These are phyloP conservation scores for Globodera ellingtonae DNA, from an alignment of 1,140 invertebrate genomes.

Conservation along the genomic window DNA sequence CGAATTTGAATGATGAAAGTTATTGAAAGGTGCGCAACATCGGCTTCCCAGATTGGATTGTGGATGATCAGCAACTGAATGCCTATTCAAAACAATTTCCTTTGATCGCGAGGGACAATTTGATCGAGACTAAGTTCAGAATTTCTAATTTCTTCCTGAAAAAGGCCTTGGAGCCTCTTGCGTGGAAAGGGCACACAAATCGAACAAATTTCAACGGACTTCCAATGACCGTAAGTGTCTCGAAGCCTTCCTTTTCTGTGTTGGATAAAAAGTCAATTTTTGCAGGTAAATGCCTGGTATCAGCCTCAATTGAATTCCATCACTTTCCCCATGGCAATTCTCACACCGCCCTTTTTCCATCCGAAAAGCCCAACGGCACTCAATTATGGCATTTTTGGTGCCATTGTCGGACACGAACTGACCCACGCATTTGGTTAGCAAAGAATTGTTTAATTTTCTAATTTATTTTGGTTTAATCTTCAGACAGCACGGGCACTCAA, in stretches of 20 bases:
- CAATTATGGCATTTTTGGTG: conserved; percentile 68
- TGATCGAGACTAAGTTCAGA: background rate
- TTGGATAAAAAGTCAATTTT: too few relatives aligned
- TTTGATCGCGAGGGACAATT: background rate
- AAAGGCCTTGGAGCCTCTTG: background rate
- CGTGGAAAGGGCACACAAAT: conserved; percentile 11
- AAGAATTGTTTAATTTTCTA: too few relatives aligned
- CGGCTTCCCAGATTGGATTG: conserved; percentile 57
- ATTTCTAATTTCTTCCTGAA: background rate
- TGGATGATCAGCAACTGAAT: conserved; percentile 46
- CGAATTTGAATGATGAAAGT: too few relatives aligned
- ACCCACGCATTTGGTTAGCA: conserved; percentile 66
- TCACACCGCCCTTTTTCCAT: background rate
- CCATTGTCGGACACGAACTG: conserved; percentile 71
- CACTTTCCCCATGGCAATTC: conserved; percentile 23
- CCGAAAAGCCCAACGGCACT: background rate
- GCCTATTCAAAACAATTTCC: conserved; percentile 33
- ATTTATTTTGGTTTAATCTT: too few relatives aligned
- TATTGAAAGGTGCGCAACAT: conserved; percentile 44
- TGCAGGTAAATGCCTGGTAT: conserved; percentile 14
- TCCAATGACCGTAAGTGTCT: conserved; percentile 10
- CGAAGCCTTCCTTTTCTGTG: too few relatives aligned
- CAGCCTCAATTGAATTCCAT: conserved; percentile 28
- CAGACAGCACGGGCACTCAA: conserved; percentile 1
- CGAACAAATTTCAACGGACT: conserved; percentile 27